phyloP scores from a whole-genome alignment of 2,888 invertebrate genomes.

The Seira ritae region DNA sequence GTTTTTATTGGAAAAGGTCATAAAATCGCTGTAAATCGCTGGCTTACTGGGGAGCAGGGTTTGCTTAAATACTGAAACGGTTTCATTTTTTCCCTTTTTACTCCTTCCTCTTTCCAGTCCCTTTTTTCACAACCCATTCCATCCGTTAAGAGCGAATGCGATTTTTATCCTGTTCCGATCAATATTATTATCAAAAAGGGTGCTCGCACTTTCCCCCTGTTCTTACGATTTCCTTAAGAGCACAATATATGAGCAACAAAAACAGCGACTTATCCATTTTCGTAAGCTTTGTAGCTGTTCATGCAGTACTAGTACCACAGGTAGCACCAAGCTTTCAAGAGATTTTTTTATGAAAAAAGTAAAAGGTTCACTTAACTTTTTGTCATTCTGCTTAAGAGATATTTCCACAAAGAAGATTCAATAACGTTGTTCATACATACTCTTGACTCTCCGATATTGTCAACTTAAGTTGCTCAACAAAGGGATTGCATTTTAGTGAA shows the following conservation, averaged over 20 bases:
- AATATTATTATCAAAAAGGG: conserved; percentile 46
- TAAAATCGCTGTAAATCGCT: conserved; percentile 55
- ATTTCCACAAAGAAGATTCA: conserved; percentile 37
- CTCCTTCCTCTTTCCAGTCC: conserved; percentile 16
- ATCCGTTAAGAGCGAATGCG: conserved; percentile 26
- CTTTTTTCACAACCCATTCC: conserved; percentile 29
- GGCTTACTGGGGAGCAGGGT: conserved; percentile 20
- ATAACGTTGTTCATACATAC: conserved; percentile 34
- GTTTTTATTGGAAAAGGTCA: conserved; percentile 58
- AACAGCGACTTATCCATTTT: conserved; percentile 3
- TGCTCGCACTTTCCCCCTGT: background rate
- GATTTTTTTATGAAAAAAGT: conserved; percentile 10
- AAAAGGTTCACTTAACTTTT: conserved; percentile 30
- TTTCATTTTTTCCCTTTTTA: conserved; percentile 16
- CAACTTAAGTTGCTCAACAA: conserved; percentile 44
- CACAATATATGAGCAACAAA: conserved; percentile 1
- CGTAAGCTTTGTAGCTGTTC: background rate
- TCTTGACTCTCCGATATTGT: conserved; percentile 41
- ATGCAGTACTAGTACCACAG: background rate
- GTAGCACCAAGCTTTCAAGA: conserved; percentile 20
- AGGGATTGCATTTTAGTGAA: conserved; percentile 40
- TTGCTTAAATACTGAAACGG: conserved; percentile 32
- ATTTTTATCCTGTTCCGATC: conserved; percentile 51
- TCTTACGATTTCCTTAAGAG: background rate
- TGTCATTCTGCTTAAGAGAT: background rate